phyloP scores from a whole-genome alignment of 1,140 invertebrate species.

The Notospermus geniculatus region DNA sequence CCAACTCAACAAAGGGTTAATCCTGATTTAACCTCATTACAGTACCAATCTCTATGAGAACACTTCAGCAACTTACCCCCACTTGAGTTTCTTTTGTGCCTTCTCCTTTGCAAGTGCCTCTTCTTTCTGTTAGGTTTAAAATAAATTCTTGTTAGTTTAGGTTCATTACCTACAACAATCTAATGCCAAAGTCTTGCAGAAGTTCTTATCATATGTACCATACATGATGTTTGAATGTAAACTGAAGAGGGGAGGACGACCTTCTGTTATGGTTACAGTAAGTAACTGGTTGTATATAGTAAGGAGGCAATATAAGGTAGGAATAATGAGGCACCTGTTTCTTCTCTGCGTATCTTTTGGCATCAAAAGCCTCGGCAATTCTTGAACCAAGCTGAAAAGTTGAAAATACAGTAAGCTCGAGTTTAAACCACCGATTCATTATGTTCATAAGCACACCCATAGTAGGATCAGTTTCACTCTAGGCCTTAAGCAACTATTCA shows the following conservation, averaged over 20 bases:
- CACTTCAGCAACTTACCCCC: constrained; percentile 25
- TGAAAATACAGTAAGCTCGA: background rate
- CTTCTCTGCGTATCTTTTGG: constrained; percentile 31
- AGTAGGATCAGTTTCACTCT: no score
- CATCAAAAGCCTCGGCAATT: constrained; percentile 35
- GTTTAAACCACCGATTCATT: background rate
- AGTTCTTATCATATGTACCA: no score
- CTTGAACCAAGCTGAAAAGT: constrained; percentile 38
- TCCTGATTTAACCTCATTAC: background rate
- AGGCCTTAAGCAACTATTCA: no score
- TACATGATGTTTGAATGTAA: no score
- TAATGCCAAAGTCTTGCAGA: no score
- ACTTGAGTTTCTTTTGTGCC: constrained; percentile 31
- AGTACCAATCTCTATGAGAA: background rate
- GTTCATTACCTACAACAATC: no score
- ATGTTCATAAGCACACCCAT: no score
- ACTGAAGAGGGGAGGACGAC: no score
- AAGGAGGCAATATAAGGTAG: background rate
- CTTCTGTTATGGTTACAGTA: no score
- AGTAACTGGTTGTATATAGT: background rate
- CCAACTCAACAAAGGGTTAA: background rate
- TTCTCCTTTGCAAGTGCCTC: constrained; percentile 25
- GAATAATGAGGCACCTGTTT: constrained; percentile 24
- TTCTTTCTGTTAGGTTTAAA: constrained; percentile 22
- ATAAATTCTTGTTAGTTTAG: no score